A percentile compares a stretch with the other conserved stretches of the same genome.
phyloP scores from a whole-genome alignment of 1,140 invertebrate genomes.

The Drosophila nigromelanica region DNA sequence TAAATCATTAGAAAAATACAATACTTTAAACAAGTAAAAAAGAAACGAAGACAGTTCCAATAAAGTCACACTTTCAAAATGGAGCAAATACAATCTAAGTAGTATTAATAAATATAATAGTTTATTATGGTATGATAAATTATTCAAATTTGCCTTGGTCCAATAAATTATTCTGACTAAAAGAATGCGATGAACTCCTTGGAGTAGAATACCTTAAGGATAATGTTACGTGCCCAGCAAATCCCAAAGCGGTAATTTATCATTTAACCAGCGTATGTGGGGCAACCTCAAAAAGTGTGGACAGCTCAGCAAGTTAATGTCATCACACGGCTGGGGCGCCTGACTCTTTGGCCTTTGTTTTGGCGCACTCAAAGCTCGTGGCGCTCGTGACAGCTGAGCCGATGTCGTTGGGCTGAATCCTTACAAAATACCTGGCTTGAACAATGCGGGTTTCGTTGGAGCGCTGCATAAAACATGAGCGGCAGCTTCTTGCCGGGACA shows the following conservation, averaged over 20 bases:
- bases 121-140: neutral
- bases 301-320: slow-evolving; percentile 35
- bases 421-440: slow-evolving; percentile 12
- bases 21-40: too few species aligned
- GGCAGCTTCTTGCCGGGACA: slow-evolving; percentile 33
- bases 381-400: slow-evolving; percentile 14
- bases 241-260: slow-evolving; percentile 35
- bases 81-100: neutral
- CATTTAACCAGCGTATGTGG: slow-evolving; percentile 21
- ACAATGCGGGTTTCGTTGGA: slow-evolving; percentile 25
- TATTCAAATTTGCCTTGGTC: neutral
- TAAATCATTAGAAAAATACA: too few species aligned
- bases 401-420: slow-evolving; percentile 20
- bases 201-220: neutral
- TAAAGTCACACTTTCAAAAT: neutral
- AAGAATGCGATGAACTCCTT: slow-evolving; percentile 1
- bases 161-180: slow-evolving; percentile 2
- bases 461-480: slow-evolving; percentile 72
- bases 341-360: slow-evolving; percentile 39
- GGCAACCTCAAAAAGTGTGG: slow-evolving; percentile 22
- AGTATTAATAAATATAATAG: neutral
- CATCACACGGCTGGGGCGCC: neutral
- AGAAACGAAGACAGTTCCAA: too few species aligned
- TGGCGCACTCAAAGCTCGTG: slow-evolving; percentile 8
- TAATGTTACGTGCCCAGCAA: slow-evolving; percentile 3